Conservation (phyloP, 2,797 vertebrate genomes). For the Taeniopygia guttata region DNA sequence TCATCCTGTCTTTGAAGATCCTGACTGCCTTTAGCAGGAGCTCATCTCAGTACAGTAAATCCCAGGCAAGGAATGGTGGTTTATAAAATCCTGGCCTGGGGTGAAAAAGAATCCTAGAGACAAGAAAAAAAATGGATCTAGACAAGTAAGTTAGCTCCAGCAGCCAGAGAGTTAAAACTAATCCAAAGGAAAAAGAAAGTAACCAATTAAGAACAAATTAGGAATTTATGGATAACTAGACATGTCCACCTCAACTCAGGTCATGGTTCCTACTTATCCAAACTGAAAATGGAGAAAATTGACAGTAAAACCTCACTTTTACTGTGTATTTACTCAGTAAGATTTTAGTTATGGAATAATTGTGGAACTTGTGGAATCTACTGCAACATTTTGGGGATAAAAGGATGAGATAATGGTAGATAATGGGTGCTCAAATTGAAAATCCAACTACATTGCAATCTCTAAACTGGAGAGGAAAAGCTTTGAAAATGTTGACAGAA, state of each 20-base stretch:
- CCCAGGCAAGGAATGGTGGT: not conserved
- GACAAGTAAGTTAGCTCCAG: not conserved
- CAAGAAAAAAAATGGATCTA: rapidly evolving
- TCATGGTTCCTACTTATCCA: not conserved
- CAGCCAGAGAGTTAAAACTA: not conserved
- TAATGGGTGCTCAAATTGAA: not conserved
- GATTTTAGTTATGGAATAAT: not conserved
- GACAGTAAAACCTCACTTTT: not conserved
- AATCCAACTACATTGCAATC: not conserved
- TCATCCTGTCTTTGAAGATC: not conserved
- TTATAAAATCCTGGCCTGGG: not conserved
- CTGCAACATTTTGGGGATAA: not conserved
- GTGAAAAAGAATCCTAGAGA: not conserved
- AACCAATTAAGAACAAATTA: not conserved
- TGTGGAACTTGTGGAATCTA: not conserved
- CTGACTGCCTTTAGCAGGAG: not conserved
- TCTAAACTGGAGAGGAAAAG: not conserved
- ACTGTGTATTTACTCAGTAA: not conserved
- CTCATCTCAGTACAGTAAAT: not conserved
- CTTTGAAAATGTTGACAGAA: not conserved
- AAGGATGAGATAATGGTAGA: not conserved
- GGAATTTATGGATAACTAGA: not conserved
- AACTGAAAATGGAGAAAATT: not conserved
- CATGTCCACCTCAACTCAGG: rapidly evolving
- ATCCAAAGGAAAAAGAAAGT: not conserved